Percentiles rank a stretch among this genome's conserved stretches.
Conservation (phyloP, 2,113 vertebrate genomes). For the Campylomormyrus numenius region DNA sequence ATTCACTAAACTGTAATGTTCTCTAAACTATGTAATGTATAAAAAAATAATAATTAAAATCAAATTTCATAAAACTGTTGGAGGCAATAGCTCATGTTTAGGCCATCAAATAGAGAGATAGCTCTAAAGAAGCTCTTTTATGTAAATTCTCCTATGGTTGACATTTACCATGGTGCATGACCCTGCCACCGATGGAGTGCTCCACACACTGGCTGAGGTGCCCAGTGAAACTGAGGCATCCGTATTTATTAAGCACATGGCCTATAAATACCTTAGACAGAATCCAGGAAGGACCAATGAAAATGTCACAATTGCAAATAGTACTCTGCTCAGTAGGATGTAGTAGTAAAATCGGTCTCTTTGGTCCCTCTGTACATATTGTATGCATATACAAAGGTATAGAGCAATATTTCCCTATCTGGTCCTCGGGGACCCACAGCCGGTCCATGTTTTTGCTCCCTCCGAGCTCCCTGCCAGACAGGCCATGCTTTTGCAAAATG, state of each 20-base stretch:
- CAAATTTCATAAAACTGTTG: not conserved
- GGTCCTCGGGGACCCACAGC: not conserved
- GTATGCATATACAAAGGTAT: not conserved
- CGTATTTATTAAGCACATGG: not conserved
- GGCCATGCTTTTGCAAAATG: not conserved
- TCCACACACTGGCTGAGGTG: not conserved
- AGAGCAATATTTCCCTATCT: not conserved
- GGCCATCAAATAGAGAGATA: not conserved
- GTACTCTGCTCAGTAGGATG: not conserved
- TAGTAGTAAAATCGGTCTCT: not conserved
- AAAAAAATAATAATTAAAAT: not conserved
- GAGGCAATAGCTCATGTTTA: not conserved
- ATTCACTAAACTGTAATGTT: not conserved
- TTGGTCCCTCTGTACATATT: not conserved
- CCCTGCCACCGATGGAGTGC: not conserved
- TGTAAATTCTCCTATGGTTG: not conserved
- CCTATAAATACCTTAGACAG: not conserved
- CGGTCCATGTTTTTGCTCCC: not conserved
- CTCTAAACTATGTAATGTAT: not conserved
- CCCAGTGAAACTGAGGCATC: not conserved
- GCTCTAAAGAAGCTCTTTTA: not conserved
- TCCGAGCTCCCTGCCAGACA: not conserved
- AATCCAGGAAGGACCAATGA: not conserved
- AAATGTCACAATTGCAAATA: not conserved
- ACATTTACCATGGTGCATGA: not conserved